A percentile compares a stretch with the other conserved stretches of the same genome.
Conservation (phyloP, 2,797 vertebrate species). For the Atherinosoma microstoma region DNA sequence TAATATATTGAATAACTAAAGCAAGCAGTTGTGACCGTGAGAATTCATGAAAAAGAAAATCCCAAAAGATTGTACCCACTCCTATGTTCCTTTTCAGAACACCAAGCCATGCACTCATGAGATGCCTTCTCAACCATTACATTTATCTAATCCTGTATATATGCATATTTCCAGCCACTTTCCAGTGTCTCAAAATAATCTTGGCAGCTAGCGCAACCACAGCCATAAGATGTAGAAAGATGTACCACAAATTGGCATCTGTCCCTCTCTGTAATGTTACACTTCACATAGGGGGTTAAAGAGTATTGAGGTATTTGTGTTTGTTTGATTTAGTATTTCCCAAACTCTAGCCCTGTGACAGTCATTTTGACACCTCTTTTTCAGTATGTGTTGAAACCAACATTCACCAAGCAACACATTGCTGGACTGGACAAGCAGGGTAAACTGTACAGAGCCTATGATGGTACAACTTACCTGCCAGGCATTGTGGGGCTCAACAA, state of each 20-base stretch:
- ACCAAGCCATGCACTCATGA: background rate
- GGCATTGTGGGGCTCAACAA: conserved; percentile 98
- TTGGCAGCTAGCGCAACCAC: background rate
- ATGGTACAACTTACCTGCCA: conserved; percentile 95
- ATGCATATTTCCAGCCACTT: background rate
- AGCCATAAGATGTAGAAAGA: background rate
- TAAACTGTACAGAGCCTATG: conserved; percentile 94
- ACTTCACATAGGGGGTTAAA: background rate
- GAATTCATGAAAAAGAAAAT: background rate
- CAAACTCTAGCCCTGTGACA: conserved; percentile 1
- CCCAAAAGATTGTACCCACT: background rate
- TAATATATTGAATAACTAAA: background rate
- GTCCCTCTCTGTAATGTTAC: background rate
- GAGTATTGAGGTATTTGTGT: background rate
- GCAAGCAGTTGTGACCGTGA: background rate
- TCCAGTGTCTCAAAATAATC: background rate
- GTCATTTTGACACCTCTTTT: conserved; percentile 29
- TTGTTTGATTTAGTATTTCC: conserved; percentile 3
- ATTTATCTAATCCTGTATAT: background rate
- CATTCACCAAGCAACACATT: conserved; percentile 94
- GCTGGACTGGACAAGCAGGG: conserved; percentile 93
- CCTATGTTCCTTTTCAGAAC: background rate
- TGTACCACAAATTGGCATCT: too few relatives aligned
- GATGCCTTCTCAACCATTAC: background rate
- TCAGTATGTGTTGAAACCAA: conserved; percentile 97